Percentiles rank a stretch among this genome's conserved stretches.
These are phyloP conservation scores for Papilio polytes DNA, from an alignment of 1,140 invertebrate species.

Conservation along the genomic window DNA sequence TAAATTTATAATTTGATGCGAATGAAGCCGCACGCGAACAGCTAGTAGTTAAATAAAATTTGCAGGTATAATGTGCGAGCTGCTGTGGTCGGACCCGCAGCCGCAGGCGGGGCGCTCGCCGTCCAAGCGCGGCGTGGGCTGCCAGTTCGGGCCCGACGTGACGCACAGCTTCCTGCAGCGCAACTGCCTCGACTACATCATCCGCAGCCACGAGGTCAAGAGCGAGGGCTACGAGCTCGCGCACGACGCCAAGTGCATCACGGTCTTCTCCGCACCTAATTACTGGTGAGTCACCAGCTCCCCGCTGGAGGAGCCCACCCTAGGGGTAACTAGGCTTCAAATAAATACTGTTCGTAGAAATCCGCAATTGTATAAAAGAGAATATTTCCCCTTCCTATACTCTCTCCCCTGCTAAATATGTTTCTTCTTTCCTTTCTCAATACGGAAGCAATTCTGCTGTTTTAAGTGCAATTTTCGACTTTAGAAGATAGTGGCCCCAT, in stretches of 20 bases:
- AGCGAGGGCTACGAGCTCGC: conserved; percentile 97
- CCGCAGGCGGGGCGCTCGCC: conserved; percentile 92
- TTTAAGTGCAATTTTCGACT: too few species aligned
- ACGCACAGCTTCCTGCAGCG: conserved; percentile 93
- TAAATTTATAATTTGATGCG: too few species aligned
- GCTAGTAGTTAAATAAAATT: neutral
- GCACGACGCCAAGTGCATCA: conserved; percentile 97
- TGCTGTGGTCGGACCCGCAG: conserved; percentile 99
- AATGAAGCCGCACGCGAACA: too few species aligned
- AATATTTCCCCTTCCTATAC: too few species aligned
- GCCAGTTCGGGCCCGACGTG: conserved; percentile 99
- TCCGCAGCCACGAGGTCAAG: conserved; percentile 99
- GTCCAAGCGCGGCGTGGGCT: conserved; percentile 98
- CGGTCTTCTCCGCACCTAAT: conserved; percentile 99
- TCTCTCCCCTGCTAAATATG: too few species aligned
- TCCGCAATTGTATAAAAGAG: too few species aligned
- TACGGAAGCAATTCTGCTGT: too few species aligned
- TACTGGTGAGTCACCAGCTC: conserved; percentile 91
- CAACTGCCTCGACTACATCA: conserved; percentile 96
- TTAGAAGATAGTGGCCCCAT: too few species aligned
- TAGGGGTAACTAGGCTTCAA: too few species aligned
- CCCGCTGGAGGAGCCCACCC: too few species aligned
- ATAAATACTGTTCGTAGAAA: too few species aligned
- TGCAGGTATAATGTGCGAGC: conserved; percentile 95
- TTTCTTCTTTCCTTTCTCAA: too few species aligned